Base-by-base conservation (phyloP, 2,797 vertebrate species). In the Clamator glandarius region DNA sequence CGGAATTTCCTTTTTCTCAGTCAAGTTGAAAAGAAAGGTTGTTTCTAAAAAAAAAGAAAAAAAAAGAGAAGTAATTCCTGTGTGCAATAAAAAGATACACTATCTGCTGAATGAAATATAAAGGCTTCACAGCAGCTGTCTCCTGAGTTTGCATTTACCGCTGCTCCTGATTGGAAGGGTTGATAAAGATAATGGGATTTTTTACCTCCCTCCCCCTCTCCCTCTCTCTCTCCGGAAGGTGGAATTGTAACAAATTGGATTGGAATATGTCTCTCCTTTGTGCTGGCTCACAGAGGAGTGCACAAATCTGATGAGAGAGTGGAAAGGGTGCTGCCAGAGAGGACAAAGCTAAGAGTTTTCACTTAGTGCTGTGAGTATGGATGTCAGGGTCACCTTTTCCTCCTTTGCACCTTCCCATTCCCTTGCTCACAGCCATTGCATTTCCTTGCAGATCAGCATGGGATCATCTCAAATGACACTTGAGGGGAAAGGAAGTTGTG, bases 161-260 rank as follows among this genome's bases (percentile, higher is more conserved):
- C 93, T 92, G 93, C 95, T 97, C 95, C 96, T 89, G 98, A 99
- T 98, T 96, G 95, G 93, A 97, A 96, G 92, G 95, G 75, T 94
- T 97, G 98, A 99, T 99, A 98, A 98, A 97, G 96, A 97, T 98
- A 98, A 98, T 99, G 97, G 98, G 97, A 98, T 98, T 98, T 98
- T 73, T 91, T 96, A 76, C 82, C 91, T 96, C 94, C 94, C 89
- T 74, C 82, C 92, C 90, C 64, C 62, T 90, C 92, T 97, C 86
- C 89, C 90, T 96, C 95, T 76, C 76, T 96, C 95, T 94, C 96
- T 95, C 97, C 74, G 75, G 93, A 97, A 97, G 94, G 95, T 97
- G 90, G 97, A 97, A 97, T 93, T 91, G 91, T 97, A 98, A 98
- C 96, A 98, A 98, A 98, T 98, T 97, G 98, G 96, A 98, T 96